phyloP scores from a whole-genome alignment of 2,888 invertebrate genomes.

The Malthinus seriepunctatus region DNA sequence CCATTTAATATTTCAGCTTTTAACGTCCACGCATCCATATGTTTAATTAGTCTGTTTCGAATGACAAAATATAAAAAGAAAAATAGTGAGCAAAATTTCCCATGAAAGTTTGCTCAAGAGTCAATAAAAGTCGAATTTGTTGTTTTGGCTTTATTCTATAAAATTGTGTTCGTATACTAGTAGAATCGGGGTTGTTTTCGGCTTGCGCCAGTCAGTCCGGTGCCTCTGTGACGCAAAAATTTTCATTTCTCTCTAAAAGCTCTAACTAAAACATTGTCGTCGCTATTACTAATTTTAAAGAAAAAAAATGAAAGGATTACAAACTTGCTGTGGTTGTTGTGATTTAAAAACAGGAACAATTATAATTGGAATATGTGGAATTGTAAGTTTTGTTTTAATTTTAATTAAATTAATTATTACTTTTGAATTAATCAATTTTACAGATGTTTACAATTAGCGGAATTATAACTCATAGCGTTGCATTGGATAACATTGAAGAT shows the following conservation, averaged over 20 bases:
- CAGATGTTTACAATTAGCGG: constrained; percentile 22
- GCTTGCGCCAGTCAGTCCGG: constrained; percentile 26
- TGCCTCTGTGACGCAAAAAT: constrained; percentile 21
- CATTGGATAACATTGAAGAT: constrained; percentile 14
- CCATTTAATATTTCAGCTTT: not conserved
- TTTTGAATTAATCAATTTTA: not conserved
- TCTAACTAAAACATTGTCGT: not conserved
- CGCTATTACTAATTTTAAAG: not conserved
- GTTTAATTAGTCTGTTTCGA: not conserved
- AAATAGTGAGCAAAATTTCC: not conserved
- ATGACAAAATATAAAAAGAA: not conserved
- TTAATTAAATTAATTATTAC: not conserved
- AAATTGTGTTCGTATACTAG: not conserved
- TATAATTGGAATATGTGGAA: constrained; percentile 19
- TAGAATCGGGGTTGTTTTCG: not conserved
- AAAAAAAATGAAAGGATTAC: constrained; percentile 14
- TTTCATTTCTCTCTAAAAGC: constrained; percentile 8
- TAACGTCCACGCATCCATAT: not conserved
- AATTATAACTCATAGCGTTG: constrained; percentile 15
- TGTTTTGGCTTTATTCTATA: not conserved
- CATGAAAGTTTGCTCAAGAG: too few species aligned
- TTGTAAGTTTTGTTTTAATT: constrained; percentile 12
- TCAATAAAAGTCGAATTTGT: constrained; percentile 1
- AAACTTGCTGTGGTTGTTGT: constrained; percentile 21
- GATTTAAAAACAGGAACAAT: constrained; percentile 19